Evolutionary conservation across 2,888 invertebrate genomes (phyloP).

Genomic region (Stenoptilia bipunctidactyla): DNA sequence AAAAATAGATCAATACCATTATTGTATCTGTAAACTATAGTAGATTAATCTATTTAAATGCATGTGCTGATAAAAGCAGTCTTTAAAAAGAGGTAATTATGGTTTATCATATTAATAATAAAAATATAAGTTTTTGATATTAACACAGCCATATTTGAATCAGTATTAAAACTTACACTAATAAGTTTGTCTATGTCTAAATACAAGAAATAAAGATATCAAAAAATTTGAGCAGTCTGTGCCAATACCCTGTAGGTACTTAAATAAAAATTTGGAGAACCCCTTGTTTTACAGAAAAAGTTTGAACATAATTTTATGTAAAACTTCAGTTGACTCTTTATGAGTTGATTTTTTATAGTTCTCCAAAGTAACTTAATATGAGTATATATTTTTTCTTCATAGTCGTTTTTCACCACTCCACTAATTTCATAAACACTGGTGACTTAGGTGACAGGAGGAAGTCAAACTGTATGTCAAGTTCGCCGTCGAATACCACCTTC

Average conservation of each 20-base stretch:
- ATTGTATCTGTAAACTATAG: not conserved
- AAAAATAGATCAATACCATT: not conserved
- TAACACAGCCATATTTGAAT: constrained; percentile 63
- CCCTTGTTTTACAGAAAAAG: no score
- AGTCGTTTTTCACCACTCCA: constrained; percentile 52
- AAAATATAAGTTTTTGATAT: constrained; percentile 61
- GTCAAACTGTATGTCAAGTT: constrained; percentile 83
- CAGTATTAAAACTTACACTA: constrained; percentile 12
- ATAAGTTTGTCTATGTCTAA: not conserved
- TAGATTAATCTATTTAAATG: constrained; percentile 19
- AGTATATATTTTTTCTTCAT: no score
- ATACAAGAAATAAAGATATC: constrained; percentile 18
- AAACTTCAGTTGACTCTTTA: no score
- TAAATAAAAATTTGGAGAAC: constrained; percentile 11
- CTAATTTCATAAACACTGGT: constrained; percentile 77
- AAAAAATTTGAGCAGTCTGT: constrained; percentile 37
- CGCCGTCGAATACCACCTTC: constrained; percentile 76
- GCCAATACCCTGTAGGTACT: constrained; percentile 37
- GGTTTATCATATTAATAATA: constrained; percentile 44
- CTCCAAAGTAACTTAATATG: no score
- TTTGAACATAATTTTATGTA: no score
- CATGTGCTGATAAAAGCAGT: constrained; percentile 42
- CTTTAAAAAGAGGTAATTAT: constrained; percentile 61
- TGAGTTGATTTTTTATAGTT: no score
- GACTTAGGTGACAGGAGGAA: constrained; percentile 84